Evolutionary conservation across 2,888 invertebrate genomes (phyloP).

Genomic region (Drosophila koepferae): DNA sequence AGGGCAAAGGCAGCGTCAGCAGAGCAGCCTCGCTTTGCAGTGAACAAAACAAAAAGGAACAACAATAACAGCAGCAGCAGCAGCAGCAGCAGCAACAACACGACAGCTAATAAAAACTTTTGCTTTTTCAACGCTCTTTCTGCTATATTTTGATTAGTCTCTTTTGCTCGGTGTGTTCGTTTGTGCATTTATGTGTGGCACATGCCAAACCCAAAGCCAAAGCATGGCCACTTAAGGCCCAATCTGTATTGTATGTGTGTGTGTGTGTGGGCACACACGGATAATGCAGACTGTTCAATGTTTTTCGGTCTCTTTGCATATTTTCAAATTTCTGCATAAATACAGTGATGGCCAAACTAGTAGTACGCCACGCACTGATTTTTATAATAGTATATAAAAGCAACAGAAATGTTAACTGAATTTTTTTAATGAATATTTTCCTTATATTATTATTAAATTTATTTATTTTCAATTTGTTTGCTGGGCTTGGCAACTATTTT

Average conservation of each 20-base stretch:
- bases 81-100: neutral
- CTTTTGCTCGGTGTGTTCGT: conserved; percentile 16
- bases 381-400: neutral
- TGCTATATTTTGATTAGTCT: conserved; percentile 28
- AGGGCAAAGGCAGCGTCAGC: conserved; percentile 17
- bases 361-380: neutral
- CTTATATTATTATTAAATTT: too few relatives aligned
- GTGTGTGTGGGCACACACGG: conserved; percentile 32
- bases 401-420: neutral
- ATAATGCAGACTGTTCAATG: conserved; percentile 51
- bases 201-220: conserved; percentile 48
- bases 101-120: conserved; percentile 23
- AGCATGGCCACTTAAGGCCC: conserved; percentile 61
- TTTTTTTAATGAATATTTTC: neutral
- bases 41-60: conserved; percentile 14
- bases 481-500: neutral
- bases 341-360: conserved; percentile 4
- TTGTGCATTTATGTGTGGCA: conserved; percentile 41
- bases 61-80: conserved; percentile 10
- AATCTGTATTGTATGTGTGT: conserved; percentile 40
- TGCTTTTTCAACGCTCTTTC: conserved; percentile 33
- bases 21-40: conserved; percentile 31
- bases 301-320: conserved; percentile 22
- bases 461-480: neutral
- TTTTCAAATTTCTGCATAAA: conserved; percentile 21